Conservation (phyloP, 1,140 invertebrate genomes). For the Drosophila santomea region DNA sequence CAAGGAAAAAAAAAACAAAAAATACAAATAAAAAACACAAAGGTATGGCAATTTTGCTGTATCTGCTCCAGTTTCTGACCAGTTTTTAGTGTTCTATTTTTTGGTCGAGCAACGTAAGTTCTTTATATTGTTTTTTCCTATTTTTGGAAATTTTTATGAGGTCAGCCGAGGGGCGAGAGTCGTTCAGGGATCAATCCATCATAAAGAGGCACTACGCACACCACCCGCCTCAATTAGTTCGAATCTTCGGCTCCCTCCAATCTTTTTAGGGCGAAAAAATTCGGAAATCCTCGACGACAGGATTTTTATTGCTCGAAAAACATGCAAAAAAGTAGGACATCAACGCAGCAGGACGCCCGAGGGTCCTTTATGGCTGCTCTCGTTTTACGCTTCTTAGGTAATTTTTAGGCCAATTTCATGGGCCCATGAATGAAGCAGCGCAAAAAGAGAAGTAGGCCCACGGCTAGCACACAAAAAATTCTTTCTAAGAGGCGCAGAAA, state of each 20-base stretch:
- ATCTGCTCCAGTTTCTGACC: slow-evolving; percentile 73
- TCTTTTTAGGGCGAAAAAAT: slow-evolving; percentile 57
- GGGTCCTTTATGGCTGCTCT: slow-evolving; percentile 63
- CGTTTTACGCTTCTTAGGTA: slow-evolving; percentile 76
- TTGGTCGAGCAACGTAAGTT: slow-evolving; percentile 12
- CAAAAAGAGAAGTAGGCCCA: slow-evolving; percentile 19
- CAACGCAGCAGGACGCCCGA: slow-evolving; percentile 39
- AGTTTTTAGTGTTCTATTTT: slow-evolving; percentile 60
- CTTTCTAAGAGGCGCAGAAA: slow-evolving; percentile 18
- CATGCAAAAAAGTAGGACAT: slow-evolving; percentile 67
- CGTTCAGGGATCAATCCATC: slow-evolving; percentile 46
- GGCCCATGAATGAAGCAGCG: slow-evolving; percentile 60
- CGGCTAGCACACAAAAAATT: slow-evolving; percentile 18
- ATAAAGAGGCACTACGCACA: slow-evolving; percentile 59
- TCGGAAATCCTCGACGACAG: slow-evolving; percentile 30
- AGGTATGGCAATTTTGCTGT: slow-evolving; percentile 4
- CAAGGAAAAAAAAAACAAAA: too few species aligned
- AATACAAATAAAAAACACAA: slow-evolving; percentile 1
- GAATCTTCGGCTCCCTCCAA: slow-evolving; percentile 58
- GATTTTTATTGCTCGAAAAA: slow-evolving; percentile 61
- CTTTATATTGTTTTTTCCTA: slow-evolving; percentile 12
- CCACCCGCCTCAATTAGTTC: slow-evolving; percentile 78
- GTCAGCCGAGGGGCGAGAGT: slow-evolving; percentile 10
- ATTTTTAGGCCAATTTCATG: slow-evolving; percentile 74
- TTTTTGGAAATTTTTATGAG: slow-evolving; percentile 46